Conservation (phyloP, 2,888 invertebrate genomes). For the Eristalis pertinax region DNA sequence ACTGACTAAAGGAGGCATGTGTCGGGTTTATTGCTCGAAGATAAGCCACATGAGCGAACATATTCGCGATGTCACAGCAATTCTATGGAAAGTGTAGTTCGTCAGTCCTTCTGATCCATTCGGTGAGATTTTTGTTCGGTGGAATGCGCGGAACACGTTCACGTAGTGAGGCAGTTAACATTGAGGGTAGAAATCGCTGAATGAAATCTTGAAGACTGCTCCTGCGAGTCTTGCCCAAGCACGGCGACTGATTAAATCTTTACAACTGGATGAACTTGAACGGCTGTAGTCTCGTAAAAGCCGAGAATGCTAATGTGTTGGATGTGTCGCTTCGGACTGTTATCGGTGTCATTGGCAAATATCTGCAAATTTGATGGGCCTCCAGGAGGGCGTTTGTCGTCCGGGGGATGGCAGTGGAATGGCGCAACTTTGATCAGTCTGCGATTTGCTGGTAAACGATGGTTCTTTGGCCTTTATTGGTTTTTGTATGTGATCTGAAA, state of each 20-base stretch:
- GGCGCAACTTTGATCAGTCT: neutral
- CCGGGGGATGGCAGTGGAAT: neutral
- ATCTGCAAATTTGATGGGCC: neutral
- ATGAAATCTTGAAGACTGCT: neutral
- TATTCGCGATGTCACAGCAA: neutral
- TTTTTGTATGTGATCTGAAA: neutral
- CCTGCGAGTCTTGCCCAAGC: neutral
- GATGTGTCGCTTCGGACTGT: neutral
- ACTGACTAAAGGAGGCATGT: neutral
- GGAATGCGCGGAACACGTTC: neutral
- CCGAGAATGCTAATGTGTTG: neutral
- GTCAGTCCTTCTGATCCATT: neutral
- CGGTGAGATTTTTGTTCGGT: neutral
- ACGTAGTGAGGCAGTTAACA: neutral
- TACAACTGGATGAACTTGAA: neutral
- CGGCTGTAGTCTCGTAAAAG: neutral
- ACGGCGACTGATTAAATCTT: neutral
- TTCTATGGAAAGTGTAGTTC: neutral
- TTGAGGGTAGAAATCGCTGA: neutral
- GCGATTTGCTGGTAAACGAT: neutral
- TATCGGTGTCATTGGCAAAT: neutral
- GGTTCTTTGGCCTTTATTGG: neutral
- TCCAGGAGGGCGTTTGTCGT: neutral
- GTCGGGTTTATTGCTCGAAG: neutral
- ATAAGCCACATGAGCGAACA: neutral